These are phyloP conservation scores for Drosophila pseudoobscura DNA, from an alignment of 1,140 invertebrate genomes.

Conservation along the genomic window DNA sequence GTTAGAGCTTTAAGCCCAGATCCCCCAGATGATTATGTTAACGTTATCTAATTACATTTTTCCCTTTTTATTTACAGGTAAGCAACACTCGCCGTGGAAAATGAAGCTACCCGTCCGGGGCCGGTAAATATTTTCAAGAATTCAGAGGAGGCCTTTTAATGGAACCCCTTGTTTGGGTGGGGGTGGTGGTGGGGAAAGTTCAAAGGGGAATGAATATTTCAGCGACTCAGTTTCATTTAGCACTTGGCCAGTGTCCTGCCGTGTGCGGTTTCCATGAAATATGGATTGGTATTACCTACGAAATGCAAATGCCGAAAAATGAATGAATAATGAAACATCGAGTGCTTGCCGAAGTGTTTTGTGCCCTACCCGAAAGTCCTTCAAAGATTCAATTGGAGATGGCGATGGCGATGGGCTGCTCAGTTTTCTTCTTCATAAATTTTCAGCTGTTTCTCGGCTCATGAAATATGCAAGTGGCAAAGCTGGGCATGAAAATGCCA, in stretches of 20 bases:
- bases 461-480: slow-evolving; percentile 73
- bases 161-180: too few species aligned
- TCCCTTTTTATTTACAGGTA: slow-evolving; percentile 45
- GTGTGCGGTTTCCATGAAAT: slow-evolving; percentile 53
- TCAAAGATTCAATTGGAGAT: not conserved
- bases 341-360: slow-evolving; percentile 15
- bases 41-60: slow-evolving; percentile 24
- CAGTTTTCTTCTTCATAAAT: slow-evolving; percentile 44
- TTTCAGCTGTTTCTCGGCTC: slow-evolving; percentile 36
- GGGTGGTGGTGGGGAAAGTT: slow-evolving; percentile 1
- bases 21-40: slow-evolving; percentile 15
- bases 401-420: slow-evolving; percentile 24
- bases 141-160: not conserved
- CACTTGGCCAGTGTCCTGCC: slow-evolving; percentile 22
- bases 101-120: not conserved
- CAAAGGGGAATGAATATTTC: slow-evolving; percentile 40
- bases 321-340: slow-evolving; percentile 63
- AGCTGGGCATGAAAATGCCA: slow-evolving; percentile 71
- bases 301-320: slow-evolving; percentile 27
- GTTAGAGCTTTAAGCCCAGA: slow-evolving; percentile 22
- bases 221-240: slow-evolving; percentile 28
- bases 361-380: slow-evolving; percentile 10
- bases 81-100: slow-evolving; percentile 21
- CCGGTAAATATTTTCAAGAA: slow-evolving; percentile 15
- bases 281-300: slow-evolving; percentile 52